Percentiles rank a stretch among this genome's conserved stretches.
Conservation (phyloP, 2,797 vertebrate species). For the Cebuella pygmaea region DNA sequence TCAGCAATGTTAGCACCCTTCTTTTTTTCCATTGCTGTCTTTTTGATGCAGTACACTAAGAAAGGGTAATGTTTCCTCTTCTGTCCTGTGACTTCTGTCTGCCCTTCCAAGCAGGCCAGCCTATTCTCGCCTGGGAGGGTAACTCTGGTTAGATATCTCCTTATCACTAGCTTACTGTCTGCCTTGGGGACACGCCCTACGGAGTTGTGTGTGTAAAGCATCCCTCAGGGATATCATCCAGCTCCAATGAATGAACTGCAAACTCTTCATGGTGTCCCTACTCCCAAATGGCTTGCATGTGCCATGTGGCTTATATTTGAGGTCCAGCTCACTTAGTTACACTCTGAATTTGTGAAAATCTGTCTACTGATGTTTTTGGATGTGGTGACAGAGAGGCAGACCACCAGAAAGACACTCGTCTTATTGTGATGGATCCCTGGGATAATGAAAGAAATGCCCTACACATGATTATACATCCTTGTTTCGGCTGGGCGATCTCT, state of each 20-base stretch:
- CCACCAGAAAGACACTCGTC: not conserved
- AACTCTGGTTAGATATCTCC: not conserved
- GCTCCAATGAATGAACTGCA: not conserved
- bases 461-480: conserved; percentile 6
- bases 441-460: conserved; percentile 53
- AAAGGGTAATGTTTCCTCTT: not conserved
- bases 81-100: not conserved
- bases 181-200: not conserved
- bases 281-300: not conserved
- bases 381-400: conserved; percentile 42
- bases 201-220: not conserved
- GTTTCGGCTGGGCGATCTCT: not conserved
- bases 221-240: fast-evolving
- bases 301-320: not conserved
- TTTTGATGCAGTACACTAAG: not conserved
- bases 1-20: not conserved
- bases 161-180: not conserved
- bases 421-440: conserved; percentile 19
- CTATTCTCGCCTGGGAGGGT: not conserved
- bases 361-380: not conserved
- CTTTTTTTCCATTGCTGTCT: not conserved
- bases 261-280: fast-evolving
- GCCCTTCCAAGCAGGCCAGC: not conserved
- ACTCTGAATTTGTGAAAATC: not conserved
- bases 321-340: not conserved